These are phyloP conservation scores for Dinomys branickii DNA, from an alignment of 2,113 vertebrate species.

Conservation along the genomic window DNA sequence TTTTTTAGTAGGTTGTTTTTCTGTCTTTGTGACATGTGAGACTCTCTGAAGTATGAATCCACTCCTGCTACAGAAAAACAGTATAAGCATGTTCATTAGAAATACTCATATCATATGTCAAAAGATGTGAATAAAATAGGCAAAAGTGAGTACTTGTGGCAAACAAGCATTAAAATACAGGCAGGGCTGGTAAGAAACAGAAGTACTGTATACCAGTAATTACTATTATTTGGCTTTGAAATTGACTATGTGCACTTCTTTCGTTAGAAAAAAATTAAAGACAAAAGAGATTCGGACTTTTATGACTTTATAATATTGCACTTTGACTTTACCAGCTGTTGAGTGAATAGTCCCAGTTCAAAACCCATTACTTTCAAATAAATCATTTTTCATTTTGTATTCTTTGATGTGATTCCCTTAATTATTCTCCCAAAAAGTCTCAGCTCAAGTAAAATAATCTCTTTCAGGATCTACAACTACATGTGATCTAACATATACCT, in stretches of 20 bases:
- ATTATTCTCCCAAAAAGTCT: not conserved
- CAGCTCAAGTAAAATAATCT: not conserved
- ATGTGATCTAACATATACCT: not conserved
- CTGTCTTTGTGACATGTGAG: not conserved
- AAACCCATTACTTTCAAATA: slow-evolving; percentile 27
- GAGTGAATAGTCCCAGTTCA: not conserved
- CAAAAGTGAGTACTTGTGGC: not conserved
- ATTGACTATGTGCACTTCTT: not conserved
- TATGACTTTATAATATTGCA: not conserved
- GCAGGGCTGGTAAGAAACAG: not conserved
- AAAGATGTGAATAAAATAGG: not conserved
- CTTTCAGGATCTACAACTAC: not conserved
- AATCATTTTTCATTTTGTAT: not conserved
- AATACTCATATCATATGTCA: not conserved
- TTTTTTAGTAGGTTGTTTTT: not conserved
- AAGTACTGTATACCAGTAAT: not conserved
- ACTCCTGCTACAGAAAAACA: not conserved
- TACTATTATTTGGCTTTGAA: not conserved
- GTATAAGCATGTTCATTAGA: slow-evolving; percentile 3
- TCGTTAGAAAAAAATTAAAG: not conserved
- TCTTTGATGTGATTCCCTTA: not conserved
- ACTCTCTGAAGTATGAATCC: not conserved
- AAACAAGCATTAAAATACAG: not conserved
- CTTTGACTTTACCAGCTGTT: not conserved
- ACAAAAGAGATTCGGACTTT: not conserved